Percentiles rank a stretch among this genome's conserved stretches.
Conservation (phyloP, 2,888 invertebrate genomes). For the Acleris emargana region DNA sequence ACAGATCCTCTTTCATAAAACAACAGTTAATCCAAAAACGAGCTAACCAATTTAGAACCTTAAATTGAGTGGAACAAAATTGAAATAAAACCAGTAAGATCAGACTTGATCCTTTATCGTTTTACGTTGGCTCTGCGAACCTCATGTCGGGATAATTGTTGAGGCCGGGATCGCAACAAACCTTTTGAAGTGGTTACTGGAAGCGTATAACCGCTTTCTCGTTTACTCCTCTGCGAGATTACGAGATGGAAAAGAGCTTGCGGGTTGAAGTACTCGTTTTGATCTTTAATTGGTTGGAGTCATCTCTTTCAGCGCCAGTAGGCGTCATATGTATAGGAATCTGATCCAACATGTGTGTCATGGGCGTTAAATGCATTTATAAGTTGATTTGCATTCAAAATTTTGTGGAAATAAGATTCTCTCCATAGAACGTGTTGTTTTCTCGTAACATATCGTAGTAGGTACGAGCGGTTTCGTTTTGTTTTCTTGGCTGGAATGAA, state of each 20-base stretch:
- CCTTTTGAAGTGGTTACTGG: conserved; percentile 22
- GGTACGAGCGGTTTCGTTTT: not conserved
- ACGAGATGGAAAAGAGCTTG: conserved; percentile 13
- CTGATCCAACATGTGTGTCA: no score
- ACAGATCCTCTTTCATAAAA: not conserved
- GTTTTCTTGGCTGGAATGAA: not conserved
- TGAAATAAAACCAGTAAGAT: not conserved
- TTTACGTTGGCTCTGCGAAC: not conserved
- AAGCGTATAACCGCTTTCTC: conserved; percentile 21
- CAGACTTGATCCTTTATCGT: not conserved
- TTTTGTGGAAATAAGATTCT: no score
- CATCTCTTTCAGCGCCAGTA: no score
- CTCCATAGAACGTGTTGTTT: not conserved
- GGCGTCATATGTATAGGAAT: no score
- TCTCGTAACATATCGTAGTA: no score
- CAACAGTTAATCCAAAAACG: not conserved
- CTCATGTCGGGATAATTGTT: conserved; percentile 23
- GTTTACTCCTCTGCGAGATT: conserved; percentile 14
- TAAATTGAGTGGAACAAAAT: not conserved
- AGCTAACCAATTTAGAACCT: not conserved
- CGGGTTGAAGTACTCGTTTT: conserved; percentile 9
- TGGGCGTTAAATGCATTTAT: no score
- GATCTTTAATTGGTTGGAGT: conserved; percentile 6
- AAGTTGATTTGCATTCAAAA: no score
- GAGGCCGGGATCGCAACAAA: conserved; percentile 26